Conservation (phyloP, 2,888 invertebrate genomes). For the Ypsolopha scabrella region DNA sequence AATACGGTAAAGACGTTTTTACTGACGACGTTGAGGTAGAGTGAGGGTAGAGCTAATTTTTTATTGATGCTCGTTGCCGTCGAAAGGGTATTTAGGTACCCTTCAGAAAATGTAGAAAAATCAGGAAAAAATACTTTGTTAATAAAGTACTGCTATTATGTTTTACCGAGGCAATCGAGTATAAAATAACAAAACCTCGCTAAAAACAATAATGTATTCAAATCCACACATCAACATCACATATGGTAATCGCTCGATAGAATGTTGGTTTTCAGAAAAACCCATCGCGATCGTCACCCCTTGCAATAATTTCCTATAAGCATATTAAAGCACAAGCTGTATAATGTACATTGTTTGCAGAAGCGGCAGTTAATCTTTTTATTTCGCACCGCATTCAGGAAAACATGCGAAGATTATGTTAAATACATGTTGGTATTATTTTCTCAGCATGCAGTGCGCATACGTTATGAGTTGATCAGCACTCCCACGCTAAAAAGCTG, state of each 20-base stretch:
- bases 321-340: background rate
- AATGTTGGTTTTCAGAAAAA: background rate
- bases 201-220: background rate
- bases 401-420: slow-evolving; percentile 52
- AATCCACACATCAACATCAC: background rate
- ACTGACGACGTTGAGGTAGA: background rate
- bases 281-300: background rate
- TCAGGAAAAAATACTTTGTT: background rate
- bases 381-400: slow-evolving; percentile 19
- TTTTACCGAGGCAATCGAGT: too few relatives aligned
- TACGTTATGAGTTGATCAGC: slow-evolving; percentile 47
- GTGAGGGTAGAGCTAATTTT: slow-evolving; percentile 31
- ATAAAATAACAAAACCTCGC: too few relatives aligned
- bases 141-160: background rate
- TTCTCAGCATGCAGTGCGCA: slow-evolving; percentile 31
- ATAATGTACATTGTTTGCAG: background rate
- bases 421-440: slow-evolving; percentile 53
- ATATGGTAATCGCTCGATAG: background rate
- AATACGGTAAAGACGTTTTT: background rate
- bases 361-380: slow-evolving; percentile 12
- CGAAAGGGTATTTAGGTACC: background rate
- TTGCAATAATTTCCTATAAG: background rate
- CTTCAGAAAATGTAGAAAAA: background rate
- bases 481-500: slow-evolving; percentile 53
- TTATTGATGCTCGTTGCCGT: slow-evolving; percentile 21